Evolutionary conservation across 2,888 invertebrate species (phyloP).

Genomic region (Mimachlamys varia): DNA sequence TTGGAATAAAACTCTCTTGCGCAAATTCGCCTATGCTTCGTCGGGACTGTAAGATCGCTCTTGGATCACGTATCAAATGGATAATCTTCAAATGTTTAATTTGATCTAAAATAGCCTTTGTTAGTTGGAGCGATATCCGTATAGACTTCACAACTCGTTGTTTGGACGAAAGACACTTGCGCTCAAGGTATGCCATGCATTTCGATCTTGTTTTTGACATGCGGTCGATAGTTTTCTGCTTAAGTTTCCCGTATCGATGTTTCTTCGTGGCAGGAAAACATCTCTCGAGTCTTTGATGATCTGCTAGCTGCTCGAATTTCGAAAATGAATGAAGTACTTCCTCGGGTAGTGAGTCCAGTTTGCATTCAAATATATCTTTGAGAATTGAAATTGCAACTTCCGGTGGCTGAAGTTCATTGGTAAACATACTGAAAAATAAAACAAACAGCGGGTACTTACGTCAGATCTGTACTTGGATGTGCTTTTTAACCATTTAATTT

Average conservation of each 20-base stretch:
- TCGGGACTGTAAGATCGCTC: background rate
- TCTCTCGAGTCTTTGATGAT: background rate
- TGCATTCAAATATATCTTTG: conserved; percentile 10
- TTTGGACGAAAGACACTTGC: background rate
- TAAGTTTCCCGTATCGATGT: background rate
- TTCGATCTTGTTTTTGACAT: background rate
- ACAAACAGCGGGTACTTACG: no score
- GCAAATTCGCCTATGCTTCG: background rate
- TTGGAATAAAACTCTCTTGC: background rate
- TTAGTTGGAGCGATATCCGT: background rate
- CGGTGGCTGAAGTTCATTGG: background rate
- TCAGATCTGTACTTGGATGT: no score
- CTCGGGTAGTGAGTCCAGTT: background rate
- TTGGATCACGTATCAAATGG: background rate
- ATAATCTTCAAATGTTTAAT: background rate
- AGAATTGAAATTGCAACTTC: background rate
- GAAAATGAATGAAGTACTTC: background rate
- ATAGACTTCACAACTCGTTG: background rate
- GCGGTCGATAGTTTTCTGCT: background rate
- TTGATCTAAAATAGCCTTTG: background rate
- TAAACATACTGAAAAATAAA: background rate
- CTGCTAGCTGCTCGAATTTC: background rate
- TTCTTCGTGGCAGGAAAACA: background rate
- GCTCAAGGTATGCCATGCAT: background rate
- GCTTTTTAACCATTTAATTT: no score